Conservation (phyloP, 2,797 vertebrate genomes). For the Ceryle rudis region DNA sequence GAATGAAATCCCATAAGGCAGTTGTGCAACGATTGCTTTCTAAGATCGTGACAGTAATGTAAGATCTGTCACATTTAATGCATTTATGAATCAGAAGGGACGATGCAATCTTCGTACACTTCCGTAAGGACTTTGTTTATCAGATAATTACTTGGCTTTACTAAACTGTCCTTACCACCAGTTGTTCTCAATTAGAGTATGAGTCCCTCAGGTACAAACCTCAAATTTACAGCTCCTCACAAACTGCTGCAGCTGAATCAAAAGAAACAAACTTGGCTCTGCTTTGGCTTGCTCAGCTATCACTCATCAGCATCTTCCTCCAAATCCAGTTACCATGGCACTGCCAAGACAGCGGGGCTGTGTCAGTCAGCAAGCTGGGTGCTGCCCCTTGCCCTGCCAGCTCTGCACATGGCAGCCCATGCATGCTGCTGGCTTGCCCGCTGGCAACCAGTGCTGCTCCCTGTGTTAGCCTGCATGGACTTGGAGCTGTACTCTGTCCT, state of each 20-base stretch:
- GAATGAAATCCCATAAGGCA: not conserved
- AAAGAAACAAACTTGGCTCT: accelerated
- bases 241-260: not conserved
- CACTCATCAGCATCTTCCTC: not conserved
- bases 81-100: slow-evolving; percentile 33
- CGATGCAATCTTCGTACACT: not conserved
- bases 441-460: not conserved
- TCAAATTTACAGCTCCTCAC: not conserved
- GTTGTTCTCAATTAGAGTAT: not conserved
- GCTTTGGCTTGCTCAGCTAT: not conserved
- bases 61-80: slow-evolving; percentile 22
- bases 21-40: not conserved
- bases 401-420: not conserved
- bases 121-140: not conserved
- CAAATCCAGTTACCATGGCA: not conserved
- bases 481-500: accelerated
- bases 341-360: too few relatives aligned
- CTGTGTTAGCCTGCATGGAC: accelerated
- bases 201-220: not conserved
- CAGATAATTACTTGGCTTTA: not conserved
- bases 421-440: accelerated
- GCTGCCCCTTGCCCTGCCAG: not conserved
- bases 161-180: not conserved
- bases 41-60: not conserved
- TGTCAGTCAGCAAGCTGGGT: accelerated